Percentiles rank a stretch among this genome's conserved stretches.
These are phyloP conservation scores for Cyrtonyx montezumae DNA, from an alignment of 2,113 vertebrate genomes.

Conservation along the genomic window DNA sequence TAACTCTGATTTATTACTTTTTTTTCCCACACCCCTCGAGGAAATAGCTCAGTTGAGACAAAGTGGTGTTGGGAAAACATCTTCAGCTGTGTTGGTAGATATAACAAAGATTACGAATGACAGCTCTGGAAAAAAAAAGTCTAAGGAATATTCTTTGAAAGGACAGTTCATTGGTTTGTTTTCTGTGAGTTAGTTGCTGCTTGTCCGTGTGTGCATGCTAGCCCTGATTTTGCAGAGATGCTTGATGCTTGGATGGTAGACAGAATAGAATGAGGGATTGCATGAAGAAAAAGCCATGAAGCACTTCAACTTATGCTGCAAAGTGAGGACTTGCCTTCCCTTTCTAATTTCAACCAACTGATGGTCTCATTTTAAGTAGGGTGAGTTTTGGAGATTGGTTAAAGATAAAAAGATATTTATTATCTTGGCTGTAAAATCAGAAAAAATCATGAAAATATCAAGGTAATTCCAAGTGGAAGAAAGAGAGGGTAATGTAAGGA, in stretches of 20 bases:
- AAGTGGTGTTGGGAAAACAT: background rate
- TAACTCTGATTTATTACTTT: conserved; percentile 22
- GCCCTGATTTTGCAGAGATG: background rate
- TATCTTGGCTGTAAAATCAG: background rate
- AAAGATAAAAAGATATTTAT: background rate
- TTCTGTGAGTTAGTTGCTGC: background rate
- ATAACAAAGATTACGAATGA: background rate
- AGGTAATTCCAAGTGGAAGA: background rate
- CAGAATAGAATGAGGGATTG: background rate
- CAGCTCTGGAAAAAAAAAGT: background rate
- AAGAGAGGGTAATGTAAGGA: fast-evolving
- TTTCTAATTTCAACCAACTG: background rate
- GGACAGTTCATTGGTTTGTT: background rate
- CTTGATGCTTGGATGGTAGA: background rate
- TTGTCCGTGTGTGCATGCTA: background rate
- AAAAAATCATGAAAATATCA: background rate
- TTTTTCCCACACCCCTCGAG: background rate
- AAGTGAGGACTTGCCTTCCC: background rate
- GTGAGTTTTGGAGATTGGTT: background rate
- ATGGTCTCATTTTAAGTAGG: background rate
- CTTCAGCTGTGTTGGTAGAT: background rate
- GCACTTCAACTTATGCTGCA: background rate
- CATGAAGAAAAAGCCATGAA: background rate
- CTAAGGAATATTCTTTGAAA: background rate
- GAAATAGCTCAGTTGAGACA: background rate